Percentiles rank a stretch among this genome's conserved stretches.
Conservation (phyloP, 2,888 invertebrate species). For the Agriopis leucophaearia region DNA sequence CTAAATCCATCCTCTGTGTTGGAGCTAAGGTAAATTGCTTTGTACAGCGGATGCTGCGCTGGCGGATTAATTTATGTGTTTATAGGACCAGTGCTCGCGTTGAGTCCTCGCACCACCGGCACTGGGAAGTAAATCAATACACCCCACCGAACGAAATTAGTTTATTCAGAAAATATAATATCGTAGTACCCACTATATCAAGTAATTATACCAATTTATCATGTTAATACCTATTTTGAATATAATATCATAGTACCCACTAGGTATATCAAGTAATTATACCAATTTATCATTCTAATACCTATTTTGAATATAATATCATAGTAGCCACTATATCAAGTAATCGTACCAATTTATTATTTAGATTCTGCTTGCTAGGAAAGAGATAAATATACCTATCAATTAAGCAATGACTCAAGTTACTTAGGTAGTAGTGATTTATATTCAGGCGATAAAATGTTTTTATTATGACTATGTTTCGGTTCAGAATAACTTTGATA, state of each 20-base stretch:
- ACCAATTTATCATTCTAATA: no score
- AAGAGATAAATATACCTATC: conserved; percentile 5
- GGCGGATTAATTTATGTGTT: conserved; percentile 40
- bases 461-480: conserved; percentile 2
- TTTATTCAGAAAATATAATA: background rate
- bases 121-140: conserved; percentile 15
- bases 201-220: background rate
- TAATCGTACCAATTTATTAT: background rate
- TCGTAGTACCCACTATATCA: background rate
- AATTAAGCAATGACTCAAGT: conserved; percentile 9
- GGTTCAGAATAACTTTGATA: background rate
- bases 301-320: background rate
- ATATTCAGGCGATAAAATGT: background rate
- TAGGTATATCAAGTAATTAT: no score
- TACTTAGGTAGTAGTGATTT: conserved; percentile 5
- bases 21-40: conserved; percentile 54
- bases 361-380: background rate
- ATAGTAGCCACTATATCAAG: background rate
- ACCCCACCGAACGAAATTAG: background rate
- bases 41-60: conserved; percentile 35
- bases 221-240: no score
- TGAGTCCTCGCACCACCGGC: conserved; percentile 23
- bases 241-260: no score
- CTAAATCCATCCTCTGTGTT: conserved; percentile 51
- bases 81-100: conserved; percentile 28